These are phyloP conservation scores for Saxidomus purpurata DNA, from an alignment of 1,140 invertebrate species.

Conservation along the genomic window DNA sequence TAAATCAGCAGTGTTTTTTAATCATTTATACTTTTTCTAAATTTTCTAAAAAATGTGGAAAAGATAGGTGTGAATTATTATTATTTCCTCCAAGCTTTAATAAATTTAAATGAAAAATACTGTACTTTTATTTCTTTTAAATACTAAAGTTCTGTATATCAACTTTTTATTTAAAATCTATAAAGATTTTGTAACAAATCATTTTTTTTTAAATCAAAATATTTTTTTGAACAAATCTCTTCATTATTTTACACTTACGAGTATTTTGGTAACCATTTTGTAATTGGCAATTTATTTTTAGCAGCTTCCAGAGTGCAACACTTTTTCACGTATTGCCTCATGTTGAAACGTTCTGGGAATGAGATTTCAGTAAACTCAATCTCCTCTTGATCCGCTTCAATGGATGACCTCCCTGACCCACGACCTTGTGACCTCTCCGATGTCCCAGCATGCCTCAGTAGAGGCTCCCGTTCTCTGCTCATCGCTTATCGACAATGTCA, in stretches of 20 bases:
- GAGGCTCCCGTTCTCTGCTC: slow-evolving; percentile 58
- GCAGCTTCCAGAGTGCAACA: slow-evolving; percentile 73
- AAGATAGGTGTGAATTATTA: too few species aligned
- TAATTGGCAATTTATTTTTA: slow-evolving; percentile 79
- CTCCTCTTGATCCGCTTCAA: slow-evolving; percentile 7
- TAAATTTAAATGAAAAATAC: too few species aligned
- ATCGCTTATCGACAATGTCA: slow-evolving; percentile 49
- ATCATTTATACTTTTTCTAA: too few species aligned
- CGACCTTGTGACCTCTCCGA: slow-evolving; percentile 26
- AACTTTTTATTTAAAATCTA: too few species aligned
- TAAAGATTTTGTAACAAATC: too few species aligned
- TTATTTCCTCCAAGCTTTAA: too few species aligned
- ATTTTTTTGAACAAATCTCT: background rate
- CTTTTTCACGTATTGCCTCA: slow-evolving; percentile 64
- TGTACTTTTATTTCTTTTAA: too few species aligned
- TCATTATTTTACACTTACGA: slow-evolving; percentile 68
- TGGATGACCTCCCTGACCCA: slow-evolving; percentile 25
- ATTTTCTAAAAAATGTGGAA: too few species aligned
- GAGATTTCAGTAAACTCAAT: background rate
- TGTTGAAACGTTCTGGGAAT: slow-evolving; percentile 31
- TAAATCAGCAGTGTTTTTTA: too few species aligned
- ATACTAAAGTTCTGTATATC: too few species aligned
- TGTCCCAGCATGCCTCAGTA: slow-evolving; percentile 63
- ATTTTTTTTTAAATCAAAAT: background rate
- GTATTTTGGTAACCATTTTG: slow-evolving; percentile 82